Percentiles rank a stretch among this genome's conserved stretches.
Evolutionary conservation across 2,888 invertebrate species (phyloP).

Genomic region (Melinopterus prodromus): DNA sequence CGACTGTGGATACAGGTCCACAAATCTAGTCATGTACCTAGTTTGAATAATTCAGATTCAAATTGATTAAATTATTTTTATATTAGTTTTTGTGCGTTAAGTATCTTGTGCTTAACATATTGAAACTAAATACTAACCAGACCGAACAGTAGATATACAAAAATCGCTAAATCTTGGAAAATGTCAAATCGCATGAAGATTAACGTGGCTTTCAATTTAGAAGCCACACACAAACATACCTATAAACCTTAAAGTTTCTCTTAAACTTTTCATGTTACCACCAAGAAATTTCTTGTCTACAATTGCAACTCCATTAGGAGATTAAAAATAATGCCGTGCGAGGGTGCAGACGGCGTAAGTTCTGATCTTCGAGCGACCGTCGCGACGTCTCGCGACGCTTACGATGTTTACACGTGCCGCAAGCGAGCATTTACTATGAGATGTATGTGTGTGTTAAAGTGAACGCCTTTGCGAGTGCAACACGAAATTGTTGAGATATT

Average conservation of each 20-base stretch:
- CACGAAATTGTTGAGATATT: background rate
- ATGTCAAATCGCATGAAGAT: background rate
- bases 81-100: too few species aligned
- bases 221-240: background rate
- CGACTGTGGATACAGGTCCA: too few species aligned
- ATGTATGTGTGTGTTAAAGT: background rate
- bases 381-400: background rate
- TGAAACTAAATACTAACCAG: too few species aligned
- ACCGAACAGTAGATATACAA: too few species aligned
- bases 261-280: background rate
- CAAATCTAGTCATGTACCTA: too few species aligned
- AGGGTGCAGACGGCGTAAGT: background rate
- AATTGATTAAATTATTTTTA: too few species aligned
- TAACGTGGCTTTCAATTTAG: background rate
- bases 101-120: too few species aligned
- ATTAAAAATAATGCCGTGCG: background rate
- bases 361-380: background rate
- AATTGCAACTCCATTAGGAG: slow-evolving; percentile 4
- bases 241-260: background rate
- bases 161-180: background rate
- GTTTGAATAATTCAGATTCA: too few species aligned
- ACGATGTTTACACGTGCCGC: background rate
- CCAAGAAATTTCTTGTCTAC: background rate
- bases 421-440: background rate
- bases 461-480: background rate